Evolutionary conservation across 2,888 invertebrate genomes (phyloP).

Genomic region (Scaeva pyrastri): DNA sequence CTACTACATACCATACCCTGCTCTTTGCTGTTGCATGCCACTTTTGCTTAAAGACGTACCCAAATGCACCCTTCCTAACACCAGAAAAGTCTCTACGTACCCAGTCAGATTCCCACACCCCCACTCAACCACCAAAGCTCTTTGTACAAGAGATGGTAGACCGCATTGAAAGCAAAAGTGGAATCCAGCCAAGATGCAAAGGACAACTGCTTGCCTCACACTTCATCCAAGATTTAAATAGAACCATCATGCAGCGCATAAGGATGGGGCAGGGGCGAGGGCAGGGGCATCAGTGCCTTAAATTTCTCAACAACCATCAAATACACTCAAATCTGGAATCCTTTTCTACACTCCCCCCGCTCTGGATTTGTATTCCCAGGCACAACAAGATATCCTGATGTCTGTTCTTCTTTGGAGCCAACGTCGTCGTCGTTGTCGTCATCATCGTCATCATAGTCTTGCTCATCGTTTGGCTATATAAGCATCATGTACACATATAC

Average conservation of each 20-base stretch:
- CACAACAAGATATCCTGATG: conserved; percentile 76
- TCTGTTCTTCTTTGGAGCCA: conserved; percentile 71
- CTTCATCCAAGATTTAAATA: conserved; percentile 72
- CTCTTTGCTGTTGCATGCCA: conserved; percentile 57
- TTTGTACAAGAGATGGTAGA: conserved; percentile 61
- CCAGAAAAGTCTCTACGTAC: conserved; percentile 33
- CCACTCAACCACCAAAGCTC: conserved; percentile 37
- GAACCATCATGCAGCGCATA: conserved; percentile 55
- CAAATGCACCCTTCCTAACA: conserved; percentile 29
- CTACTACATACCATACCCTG: no score
- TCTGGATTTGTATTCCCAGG: conserved; percentile 67
- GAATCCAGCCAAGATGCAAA: conserved; percentile 72
- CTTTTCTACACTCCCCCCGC: conserved; percentile 51
- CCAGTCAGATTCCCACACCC: conserved; percentile 21
- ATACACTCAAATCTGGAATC: conserved; percentile 65
- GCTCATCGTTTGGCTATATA: conserved; percentile 43
- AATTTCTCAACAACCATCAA: conserved; percentile 70
- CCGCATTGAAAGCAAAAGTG: conserved; percentile 75
- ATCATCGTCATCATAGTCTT: conserved; percentile 59
- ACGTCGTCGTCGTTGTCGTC: conserved; percentile 72
- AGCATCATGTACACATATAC: no score
- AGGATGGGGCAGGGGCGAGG: neutral
- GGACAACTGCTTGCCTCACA: conserved; percentile 69
- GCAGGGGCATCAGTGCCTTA: conserved; percentile 43
- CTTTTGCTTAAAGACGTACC: conserved; percentile 64